phyloP scores from a whole-genome alignment of 2,888 invertebrate genomes.

The Epinotia bilunana region DNA sequence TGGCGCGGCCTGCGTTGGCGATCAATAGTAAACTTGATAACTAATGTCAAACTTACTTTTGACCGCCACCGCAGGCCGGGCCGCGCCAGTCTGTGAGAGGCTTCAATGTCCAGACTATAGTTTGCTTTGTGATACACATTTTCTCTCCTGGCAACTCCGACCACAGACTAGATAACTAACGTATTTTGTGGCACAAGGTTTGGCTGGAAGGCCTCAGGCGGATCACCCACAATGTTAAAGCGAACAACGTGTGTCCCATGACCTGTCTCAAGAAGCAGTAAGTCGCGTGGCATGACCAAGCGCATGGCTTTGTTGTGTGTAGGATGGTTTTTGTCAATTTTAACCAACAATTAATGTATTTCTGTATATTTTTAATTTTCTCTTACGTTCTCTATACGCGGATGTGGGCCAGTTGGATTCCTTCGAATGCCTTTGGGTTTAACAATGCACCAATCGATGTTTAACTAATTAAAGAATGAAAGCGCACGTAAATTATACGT shows the following conservation, averaged over 20 bases:
- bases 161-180: constrained; percentile 21
- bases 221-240: constrained; percentile 99
- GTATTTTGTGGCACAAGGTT: constrained; percentile 82
- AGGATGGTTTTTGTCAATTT: constrained; percentile 8
- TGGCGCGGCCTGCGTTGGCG: no score
- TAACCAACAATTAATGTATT: constrained; percentile 19
- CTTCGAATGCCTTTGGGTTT: background rate
- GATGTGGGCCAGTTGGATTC: background rate
- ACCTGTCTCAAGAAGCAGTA: constrained; percentile 99
- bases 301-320: constrained; percentile 40
- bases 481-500: no score
- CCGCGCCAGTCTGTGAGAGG: no score
- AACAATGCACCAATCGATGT: background rate
- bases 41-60: no score
- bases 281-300: constrained; percentile 80
- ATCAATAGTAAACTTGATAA: no score
- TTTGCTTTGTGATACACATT: background rate
- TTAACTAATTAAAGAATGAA: background rate
- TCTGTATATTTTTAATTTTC: background rate
- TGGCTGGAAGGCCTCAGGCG: constrained; percentile 98
- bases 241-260: constrained; percentile 99
- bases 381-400: background rate
- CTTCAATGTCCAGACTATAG: background rate
- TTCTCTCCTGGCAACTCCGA: background rate
- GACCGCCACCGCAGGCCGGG: no score